Percentiles rank a stretch among this genome's conserved stretches.
Evolutionary conservation across 2,797 vertebrate species (phyloP).

Genomic region (Acanthurus lineatus): DNA sequence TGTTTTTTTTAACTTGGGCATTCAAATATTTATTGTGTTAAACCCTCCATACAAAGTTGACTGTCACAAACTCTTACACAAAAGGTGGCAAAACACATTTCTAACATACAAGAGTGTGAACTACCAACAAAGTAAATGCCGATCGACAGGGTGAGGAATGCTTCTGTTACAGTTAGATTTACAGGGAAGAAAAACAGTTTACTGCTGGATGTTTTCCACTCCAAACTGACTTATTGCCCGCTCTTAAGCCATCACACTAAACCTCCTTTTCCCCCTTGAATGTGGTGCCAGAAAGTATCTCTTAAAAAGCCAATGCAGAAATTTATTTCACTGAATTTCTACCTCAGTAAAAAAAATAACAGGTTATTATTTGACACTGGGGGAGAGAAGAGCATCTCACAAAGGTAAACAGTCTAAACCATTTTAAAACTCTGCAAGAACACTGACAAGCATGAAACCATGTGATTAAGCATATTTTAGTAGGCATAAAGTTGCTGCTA

Average conservation of each 20-base stretch:
- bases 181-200: slow-evolving; percentile 37
- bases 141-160: background rate
- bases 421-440: slow-evolving; percentile 20
- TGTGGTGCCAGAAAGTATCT: background rate
- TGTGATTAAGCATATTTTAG: no score
- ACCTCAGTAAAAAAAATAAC: slow-evolving; percentile 26
- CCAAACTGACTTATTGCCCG: slow-evolving; percentile 45
- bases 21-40: slow-evolving; percentile 3
- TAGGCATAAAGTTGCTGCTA: no score
- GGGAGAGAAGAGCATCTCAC: background rate
- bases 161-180: slow-evolving; percentile 51
- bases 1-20: slow-evolving; percentile 3
- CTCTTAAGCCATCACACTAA: slow-evolving; percentile 3
- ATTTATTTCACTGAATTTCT: slow-evolving; percentile 30
- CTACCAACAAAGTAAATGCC: slow-evolving; percentile 2
- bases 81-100: slow-evolving; percentile 13
- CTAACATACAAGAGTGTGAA: slow-evolving; percentile 10
- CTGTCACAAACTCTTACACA: background rate
- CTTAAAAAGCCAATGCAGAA: slow-evolving; percentile 21
- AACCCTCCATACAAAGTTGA: background rate
- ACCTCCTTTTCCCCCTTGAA: slow-evolving; percentile 13
- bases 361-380: background rate
- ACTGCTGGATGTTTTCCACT: slow-evolving; percentile 23
- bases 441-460: no score
- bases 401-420: slow-evolving; percentile 38